Conservation (phyloP, 2,113 vertebrate species). For the Psittacus erithacus region DNA sequence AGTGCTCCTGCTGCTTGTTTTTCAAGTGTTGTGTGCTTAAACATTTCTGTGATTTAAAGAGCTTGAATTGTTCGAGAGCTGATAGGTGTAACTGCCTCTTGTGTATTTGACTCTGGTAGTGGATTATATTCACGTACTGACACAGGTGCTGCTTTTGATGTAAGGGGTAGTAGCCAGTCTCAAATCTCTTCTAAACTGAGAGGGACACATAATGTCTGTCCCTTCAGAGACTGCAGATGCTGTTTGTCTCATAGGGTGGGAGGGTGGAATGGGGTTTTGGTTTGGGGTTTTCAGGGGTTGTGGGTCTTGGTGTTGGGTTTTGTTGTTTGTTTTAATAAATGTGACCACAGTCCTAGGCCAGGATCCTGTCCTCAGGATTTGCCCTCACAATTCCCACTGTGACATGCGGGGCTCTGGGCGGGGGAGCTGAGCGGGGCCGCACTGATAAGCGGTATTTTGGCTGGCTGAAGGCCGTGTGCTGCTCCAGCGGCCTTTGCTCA, state of each 20-base stretch:
- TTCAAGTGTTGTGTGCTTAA: background rate
- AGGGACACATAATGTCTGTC: background rate
- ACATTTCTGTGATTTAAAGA: background rate
- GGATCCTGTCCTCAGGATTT: background rate
- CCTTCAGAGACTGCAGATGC: background rate
- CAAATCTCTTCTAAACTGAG: background rate
- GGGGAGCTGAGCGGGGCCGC: background rate
- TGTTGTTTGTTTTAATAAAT: background rate
- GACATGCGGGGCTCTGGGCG: background rate
- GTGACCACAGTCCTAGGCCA: background rate
- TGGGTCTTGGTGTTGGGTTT: background rate
- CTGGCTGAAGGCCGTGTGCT: background rate
- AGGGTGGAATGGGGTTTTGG: background rate
- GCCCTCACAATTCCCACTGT: accelerated
- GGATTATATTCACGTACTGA: background rate
- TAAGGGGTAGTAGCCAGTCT: background rate
- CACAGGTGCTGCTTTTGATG: background rate
- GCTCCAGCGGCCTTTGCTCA: background rate
- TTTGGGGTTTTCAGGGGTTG: background rate
- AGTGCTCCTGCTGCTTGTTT: background rate
- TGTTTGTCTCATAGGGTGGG: background rate
- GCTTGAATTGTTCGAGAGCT: background rate
- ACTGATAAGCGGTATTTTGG: background rate
- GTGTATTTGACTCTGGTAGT: accelerated
- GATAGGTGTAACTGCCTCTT: background rate